phyloP scores from a whole-genome alignment of 2,888 invertebrate species.

The Scrobipalpa costella region DNA sequence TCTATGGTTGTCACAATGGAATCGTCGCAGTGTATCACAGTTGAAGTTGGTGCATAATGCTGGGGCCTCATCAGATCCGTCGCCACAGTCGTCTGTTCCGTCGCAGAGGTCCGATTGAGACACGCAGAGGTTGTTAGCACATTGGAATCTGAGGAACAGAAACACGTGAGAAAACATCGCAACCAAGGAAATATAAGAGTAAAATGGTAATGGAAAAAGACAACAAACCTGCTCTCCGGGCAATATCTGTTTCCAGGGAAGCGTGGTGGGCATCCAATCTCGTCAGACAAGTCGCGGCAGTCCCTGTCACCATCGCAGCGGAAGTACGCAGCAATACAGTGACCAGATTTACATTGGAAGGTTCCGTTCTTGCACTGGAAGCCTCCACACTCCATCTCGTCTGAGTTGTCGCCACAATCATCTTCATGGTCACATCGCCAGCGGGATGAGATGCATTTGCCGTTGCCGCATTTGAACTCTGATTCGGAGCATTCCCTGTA shows the following conservation, averaged over 20 bases:
- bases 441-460: slow-evolving; percentile 94
- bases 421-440: slow-evolving; percentile 98
- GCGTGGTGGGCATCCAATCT: slow-evolving; percentile 92
- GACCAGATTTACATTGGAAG: slow-evolving; percentile 95
- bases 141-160: slow-evolving; percentile 87
- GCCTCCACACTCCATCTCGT: slow-evolving; percentile 91
- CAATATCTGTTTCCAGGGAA: slow-evolving; percentile 95
- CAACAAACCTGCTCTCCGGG: slow-evolving; percentile 84
- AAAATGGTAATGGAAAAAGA: not conserved
- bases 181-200: not conserved
- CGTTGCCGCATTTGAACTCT: slow-evolving; percentile 93
- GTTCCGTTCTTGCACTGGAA: slow-evolving; percentile 94
- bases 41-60: slow-evolving; percentile 91
- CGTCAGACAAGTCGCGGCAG: slow-evolving; percentile 94
- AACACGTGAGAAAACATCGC: not conserved
- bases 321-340: slow-evolving; percentile 94
- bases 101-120: slow-evolving; percentile 95
- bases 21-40: slow-evolving; percentile 90
- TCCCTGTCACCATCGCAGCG: slow-evolving; percentile 95
- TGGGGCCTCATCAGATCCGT: slow-evolving; percentile 92
- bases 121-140: slow-evolving; percentile 95
- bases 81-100: slow-evolving; percentile 96
- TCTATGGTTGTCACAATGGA: slow-evolving; percentile 94
- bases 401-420: slow-evolving; percentile 97
- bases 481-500: slow-evolving; percentile 97